Evolutionary conservation across 2,113 vertebrate genomes (phyloP).

Genomic region (Pyrgilauda ruficollis): DNA sequence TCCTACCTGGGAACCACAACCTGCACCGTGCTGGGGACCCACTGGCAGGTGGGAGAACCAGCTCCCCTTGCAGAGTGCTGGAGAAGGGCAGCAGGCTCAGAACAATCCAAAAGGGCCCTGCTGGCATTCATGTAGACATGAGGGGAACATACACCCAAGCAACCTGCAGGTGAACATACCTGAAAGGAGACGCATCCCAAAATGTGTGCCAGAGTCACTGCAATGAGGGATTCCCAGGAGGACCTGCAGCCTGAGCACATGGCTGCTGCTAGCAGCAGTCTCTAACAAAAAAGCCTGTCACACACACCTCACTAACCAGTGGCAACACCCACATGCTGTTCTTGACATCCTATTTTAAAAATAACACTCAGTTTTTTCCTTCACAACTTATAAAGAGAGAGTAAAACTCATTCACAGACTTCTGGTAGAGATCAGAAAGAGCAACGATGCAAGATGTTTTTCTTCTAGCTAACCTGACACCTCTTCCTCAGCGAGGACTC

Average conservation of each 20-base stretch:
- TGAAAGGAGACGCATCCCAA: background rate
- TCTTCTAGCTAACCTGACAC: background rate
- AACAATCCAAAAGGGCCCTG: too few species aligned
- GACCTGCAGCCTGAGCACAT: background rate
- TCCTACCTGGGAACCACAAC: background rate
- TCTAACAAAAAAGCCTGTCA: background rate
- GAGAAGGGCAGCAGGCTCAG: background rate
- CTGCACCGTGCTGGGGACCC: background rate
- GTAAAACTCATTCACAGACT: background rate
- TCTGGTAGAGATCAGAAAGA: too few species aligned
- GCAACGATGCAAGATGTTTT: background rate
- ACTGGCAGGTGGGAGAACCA: fast-evolving
- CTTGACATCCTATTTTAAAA: background rate
- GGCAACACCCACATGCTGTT: background rate
- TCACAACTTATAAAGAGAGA: background rate
- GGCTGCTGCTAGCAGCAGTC: background rate
- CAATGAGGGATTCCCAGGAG: background rate
- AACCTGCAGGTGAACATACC: background rate
- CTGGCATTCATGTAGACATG: fast-evolving
- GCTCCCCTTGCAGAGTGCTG: background rate
- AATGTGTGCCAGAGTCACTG: background rate
- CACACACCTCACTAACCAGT: fast-evolving
- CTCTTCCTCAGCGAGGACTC: fast-evolving
- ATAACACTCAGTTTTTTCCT: background rate
- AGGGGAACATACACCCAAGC: background rate